A percentile compares a stretch with the other conserved stretches of the same genome.
Evolutionary conservation across 2,888 invertebrate genomes (phyloP).

Genomic region (Hetaerina titia): DNA sequence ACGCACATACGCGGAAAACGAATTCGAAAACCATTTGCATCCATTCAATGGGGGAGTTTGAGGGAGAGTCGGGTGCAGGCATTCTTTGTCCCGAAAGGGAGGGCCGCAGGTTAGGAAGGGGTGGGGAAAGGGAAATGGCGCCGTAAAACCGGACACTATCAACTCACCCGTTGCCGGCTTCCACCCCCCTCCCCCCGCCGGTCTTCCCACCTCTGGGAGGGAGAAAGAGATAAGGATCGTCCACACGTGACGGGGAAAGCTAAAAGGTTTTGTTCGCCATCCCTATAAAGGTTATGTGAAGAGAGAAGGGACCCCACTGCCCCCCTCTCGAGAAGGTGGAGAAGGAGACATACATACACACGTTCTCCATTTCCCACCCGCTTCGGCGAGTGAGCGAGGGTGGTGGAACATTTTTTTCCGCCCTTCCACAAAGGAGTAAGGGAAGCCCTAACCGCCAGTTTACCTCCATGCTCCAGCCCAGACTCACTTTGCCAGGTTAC

Average conservation of each 20-base stretch:
- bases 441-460: constrained; percentile 29
- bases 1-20: background rate
- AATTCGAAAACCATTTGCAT: background rate
- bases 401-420: background rate
- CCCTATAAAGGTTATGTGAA: constrained; percentile 43
- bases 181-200: background rate
- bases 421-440: background rate
- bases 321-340: background rate
- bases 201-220: background rate
- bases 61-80: background rate
- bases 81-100: background rate
- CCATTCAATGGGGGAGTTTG: background rate
- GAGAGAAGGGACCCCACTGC: background rate
- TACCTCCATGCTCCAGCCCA: constrained; percentile 12
- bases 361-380: background rate
- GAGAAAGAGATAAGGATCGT: constrained; percentile 54
- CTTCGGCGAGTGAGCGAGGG: background rate
- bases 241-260: constrained; percentile 54
- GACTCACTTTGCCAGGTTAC: constrained; percentile 39
- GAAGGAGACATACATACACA: background rate
- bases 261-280: constrained; percentile 56
- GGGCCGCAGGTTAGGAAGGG: background rate
- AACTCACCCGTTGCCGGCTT: constrained; percentile 5
- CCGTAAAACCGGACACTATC: constrained; percentile 49
- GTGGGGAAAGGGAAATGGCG: background rate